These are phyloP conservation scores for Oncorhynchus masou DNA, from an alignment of 2,113 vertebrate genomes.

Conservation along the genomic window DNA sequence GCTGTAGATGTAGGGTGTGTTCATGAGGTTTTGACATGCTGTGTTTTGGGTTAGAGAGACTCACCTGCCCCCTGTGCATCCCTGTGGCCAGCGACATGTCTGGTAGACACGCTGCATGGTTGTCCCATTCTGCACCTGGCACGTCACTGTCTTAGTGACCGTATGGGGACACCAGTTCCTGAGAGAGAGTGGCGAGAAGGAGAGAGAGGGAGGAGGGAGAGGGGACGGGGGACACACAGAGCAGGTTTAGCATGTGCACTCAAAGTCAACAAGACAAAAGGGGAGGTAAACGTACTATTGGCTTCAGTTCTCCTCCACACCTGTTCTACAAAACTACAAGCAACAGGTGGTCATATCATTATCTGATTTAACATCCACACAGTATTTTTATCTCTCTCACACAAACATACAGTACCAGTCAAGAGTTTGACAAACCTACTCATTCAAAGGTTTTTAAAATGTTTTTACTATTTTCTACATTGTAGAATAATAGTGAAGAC, in stretches of 20 bases:
- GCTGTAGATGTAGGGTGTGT: neutral
- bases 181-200: conserved; percentile 36
- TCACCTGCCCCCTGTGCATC: conserved; percentile 87
- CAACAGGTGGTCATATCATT: neutral
- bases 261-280: neutral
- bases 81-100: conserved; percentile 91
- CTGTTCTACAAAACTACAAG: neutral
- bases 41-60: conserved; percentile 20
- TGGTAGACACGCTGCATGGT: conserved; percentile 90
- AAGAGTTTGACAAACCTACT: too few species aligned
- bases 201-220: neutral
- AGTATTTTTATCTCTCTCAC: neutral
- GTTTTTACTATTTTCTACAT: too few species aligned
- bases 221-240: neutral
- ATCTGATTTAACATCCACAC: neutral
- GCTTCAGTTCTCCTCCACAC: conserved; percentile 2
- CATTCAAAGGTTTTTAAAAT: too few species aligned
- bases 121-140: conserved; percentile 94
- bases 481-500: too few species aligned
- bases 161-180: conserved; percentile 96
- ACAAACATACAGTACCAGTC: conserved; percentile 11
- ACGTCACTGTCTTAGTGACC: conserved; percentile 84
- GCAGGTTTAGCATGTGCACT: neutral
- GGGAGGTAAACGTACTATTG: neutral
- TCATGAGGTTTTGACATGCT: neutral